phyloP scores from a whole-genome alignment of 1,140 invertebrate species.

The Proales similis region DNA sequence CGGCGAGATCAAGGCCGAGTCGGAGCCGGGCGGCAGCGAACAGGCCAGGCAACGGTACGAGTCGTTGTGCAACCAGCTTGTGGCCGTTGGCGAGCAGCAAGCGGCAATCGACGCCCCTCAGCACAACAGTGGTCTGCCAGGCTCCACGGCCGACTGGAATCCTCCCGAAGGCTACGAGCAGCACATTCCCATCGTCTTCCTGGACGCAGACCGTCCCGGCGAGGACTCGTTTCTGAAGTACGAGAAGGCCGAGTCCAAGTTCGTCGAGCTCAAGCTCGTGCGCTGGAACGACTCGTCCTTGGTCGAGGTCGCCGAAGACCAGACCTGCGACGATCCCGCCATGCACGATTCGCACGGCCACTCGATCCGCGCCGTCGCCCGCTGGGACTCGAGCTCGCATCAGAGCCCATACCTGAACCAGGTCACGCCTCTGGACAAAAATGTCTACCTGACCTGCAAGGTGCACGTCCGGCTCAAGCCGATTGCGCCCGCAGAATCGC shows the following conservation, averaged over 20 bases:
- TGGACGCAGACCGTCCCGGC: slow-evolving; percentile 77
- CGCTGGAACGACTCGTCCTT: slow-evolving; percentile 25
- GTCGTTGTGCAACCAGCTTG: slow-evolving; percentile 89
- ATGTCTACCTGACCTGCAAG: slow-evolving; percentile 75
- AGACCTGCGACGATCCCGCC: too few species aligned
- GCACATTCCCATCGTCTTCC: slow-evolving; percentile 91
- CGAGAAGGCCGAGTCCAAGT: not conserved
- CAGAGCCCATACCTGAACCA: slow-evolving; percentile 70
- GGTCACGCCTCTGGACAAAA: slow-evolving; percentile 55
- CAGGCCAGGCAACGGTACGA: slow-evolving; percentile 84
- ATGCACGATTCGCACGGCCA: too few species aligned
- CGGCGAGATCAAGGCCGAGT: slow-evolving; percentile 72
- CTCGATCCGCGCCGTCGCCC: slow-evolving; percentile 65
- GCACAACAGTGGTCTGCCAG: not conserved
- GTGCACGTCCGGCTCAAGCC: slow-evolving; percentile 55
- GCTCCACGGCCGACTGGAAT: slow-evolving; percentile 56
- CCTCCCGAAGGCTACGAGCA: slow-evolving; percentile 84
- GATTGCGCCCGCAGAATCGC: slow-evolving; percentile 1
- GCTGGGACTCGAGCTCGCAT: slow-evolving; percentile 94
- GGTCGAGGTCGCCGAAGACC: not conserved
- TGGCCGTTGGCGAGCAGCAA: slow-evolving; percentile 79
- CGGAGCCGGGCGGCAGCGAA: slow-evolving; percentile 70
- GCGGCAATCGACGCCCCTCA: slow-evolving; percentile 3
- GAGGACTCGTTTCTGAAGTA: slow-evolving; percentile 4
- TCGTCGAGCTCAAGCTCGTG: slow-evolving; percentile 7